Evolutionary conservation across 2,888 invertebrate species (phyloP), one percentile per base, ranked within the genome.

Genomic region (Melinaea menophilus): DNA sequence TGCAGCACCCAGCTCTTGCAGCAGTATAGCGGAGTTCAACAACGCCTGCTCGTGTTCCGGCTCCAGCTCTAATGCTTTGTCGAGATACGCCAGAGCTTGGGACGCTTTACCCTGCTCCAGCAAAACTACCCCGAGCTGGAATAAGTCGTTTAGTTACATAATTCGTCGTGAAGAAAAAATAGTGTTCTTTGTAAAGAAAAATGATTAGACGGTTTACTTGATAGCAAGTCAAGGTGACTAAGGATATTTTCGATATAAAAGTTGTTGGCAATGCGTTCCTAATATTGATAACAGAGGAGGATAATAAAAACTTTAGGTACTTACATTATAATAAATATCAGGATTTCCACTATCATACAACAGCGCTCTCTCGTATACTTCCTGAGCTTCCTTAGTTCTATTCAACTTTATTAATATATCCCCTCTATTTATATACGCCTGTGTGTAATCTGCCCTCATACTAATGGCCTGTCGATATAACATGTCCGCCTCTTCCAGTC

Each of bases 401-500:
- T 98, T 98, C 75, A 98, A 89, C 87, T 97, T 98, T 84, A 99
- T 97, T 71, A 98, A 92, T 79, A 99, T 96, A 88, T 99, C 98
- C 0, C 98, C 99, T 63, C 98, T 94, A 89, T 99, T 99, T 72
- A 99, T 99, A 82, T 99, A 99, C 7, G 98, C 99, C 84, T 98
- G 96, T 0, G 97, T 94, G 82, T 98, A 98, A 91, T 99, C 98
- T 0, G 98, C 95, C 71, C 99, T 92, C 99, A 99, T 99, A 79
- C 98, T 97, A 71, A 99, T 98, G 11, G 98, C 99, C 84, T 98
- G 98, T 66, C 97, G 92, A 79, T 98, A 98, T 57, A 98, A 84
- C 92, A 96, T 92, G 86, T 99, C 98, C 0, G 99, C 99, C 86
- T 99, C 98, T 84, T 97, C 96, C 61, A 99, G 86, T 62, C 98